These are phyloP conservation scores for Synaphobranchus kaupii DNA, from an alignment of 2,797 vertebrate genomes.

Conservation along the genomic window DNA sequence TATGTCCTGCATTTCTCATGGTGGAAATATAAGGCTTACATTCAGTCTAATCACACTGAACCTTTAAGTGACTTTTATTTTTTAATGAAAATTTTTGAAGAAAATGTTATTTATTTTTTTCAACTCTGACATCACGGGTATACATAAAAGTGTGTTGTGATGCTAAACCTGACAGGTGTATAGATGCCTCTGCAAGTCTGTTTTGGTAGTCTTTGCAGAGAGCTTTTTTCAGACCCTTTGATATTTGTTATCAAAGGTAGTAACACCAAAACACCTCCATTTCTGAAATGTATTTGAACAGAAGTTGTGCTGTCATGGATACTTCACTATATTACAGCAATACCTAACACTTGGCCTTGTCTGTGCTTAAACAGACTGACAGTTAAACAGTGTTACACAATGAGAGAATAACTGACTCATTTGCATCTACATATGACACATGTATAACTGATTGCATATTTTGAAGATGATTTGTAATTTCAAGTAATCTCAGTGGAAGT, in stretches of 20 bases:
- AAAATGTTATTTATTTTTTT: neutral
- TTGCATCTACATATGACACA: neutral
- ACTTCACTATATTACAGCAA: neutral
- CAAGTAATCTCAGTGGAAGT: neutral
- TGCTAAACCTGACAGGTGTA: neutral
- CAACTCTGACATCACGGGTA: neutral
- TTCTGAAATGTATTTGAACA: neutral
- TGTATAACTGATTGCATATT: neutral
- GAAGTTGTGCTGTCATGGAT: neutral
- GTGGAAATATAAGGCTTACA: neutral
- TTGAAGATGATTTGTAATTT: neutral
- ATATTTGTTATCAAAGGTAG: neutral
- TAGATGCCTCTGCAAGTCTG: neutral
- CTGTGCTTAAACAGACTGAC: neutral
- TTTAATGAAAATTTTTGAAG: no score
- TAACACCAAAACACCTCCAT: neutral
- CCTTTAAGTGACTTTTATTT: neutral
- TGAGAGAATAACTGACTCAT: neutral
- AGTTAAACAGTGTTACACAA: neutral
- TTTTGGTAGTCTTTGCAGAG: neutral
- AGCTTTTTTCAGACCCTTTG: neutral
- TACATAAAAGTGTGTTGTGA: slow-evolving; percentile 2
- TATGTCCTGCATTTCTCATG: no score
- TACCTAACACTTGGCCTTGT: neutral
- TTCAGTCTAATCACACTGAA: neutral